These are phyloP conservation scores for Eurystomus glaucurus DNA, from an alignment of 2,797 vertebrate species.

Conservation along the genomic window DNA sequence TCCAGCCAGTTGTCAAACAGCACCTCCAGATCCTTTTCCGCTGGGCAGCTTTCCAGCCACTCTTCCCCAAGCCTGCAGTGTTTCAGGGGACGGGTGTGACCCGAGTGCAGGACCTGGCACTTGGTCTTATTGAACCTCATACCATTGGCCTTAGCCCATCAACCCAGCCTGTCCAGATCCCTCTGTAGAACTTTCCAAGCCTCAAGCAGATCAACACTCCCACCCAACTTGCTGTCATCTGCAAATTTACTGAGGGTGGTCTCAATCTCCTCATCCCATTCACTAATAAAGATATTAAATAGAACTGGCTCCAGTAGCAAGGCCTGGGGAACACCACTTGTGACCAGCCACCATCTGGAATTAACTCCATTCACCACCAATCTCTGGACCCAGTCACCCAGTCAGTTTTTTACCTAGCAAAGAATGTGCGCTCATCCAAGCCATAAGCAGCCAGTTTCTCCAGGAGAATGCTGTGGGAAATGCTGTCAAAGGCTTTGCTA, in stretches of 20 bases:
- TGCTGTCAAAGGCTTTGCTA: too few relatives aligned
- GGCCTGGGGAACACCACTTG: neutral
- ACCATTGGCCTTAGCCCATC: neutral
- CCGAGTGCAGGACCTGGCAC: rapidly evolving
- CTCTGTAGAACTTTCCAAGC: neutral
- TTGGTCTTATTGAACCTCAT: neutral
- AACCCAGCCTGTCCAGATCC: neutral
- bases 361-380: neutral
- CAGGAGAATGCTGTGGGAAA: too few relatives aligned
- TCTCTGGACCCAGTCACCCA: neutral
- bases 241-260: neutral
- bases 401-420: neutral
- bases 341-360: too few relatives aligned
- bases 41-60: neutral
- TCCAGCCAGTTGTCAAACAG: rapidly evolving
- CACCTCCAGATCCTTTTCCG: neutral
- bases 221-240: neutral
- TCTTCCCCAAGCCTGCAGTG: neutral
- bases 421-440: neutral
- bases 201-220: neutral
- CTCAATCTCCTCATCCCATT: neutral
- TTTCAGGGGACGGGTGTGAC: neutral
- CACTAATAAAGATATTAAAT: neutral
- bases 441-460: neutral
- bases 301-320: too few relatives aligned